Evolutionary conservation across 2,797 vertebrate genomes (phyloP), one percentile per base, ranked within the genome.

Genomic region (Pelodytes ibericus): DNA sequence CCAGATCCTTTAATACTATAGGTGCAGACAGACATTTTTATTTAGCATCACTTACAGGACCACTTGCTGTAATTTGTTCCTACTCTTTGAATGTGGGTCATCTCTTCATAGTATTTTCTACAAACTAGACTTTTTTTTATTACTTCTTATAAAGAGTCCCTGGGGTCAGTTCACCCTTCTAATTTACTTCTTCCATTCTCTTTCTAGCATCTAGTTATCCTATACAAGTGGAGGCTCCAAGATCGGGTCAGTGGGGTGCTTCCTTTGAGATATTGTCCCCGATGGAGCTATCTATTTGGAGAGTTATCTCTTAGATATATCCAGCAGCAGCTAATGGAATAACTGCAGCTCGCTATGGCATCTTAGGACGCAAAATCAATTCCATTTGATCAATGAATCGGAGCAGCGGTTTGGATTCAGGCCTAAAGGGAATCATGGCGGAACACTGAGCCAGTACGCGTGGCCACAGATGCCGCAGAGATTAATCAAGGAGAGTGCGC

Each of bases 331-430:
- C 41, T 79, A 79, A 79, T 79, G 76, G 70, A 79, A 79, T 73
- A 61, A 72, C 68, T 79, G 59, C 70, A 61, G 56, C 36, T 51
- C n/a, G 65, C 41, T 30, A 44, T 49, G 63, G 62, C 65, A 58
- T 78, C 56, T 68, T 61, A 72, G 68, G 70, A 79, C 36, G 63
- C 62, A 70, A 79, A 72, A 79, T 79, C 76, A 79, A 73, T 79
- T 73, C 56, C 47, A 64, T 72, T 78, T 78, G 70, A 73, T 73
- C 64, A 79, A 61, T 56, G 56, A 73, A 67, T 68, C 63, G 25
- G 72, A 73, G 62, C 63, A 51, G 56, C 25, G 71, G 56, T 61
- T 79, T 63, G 41, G 62, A 79, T 60, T 22, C 39, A 22, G 70
- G 53, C 49, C 57, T 60, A 70, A 27, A 61, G 51, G 33, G 53